Percentiles rank a stretch among this genome's conserved stretches.
These are phyloP conservation scores for Lepidochrysops patricia DNA, from an alignment of 2,888 invertebrate genomes.

Conservation along the genomic window DNA sequence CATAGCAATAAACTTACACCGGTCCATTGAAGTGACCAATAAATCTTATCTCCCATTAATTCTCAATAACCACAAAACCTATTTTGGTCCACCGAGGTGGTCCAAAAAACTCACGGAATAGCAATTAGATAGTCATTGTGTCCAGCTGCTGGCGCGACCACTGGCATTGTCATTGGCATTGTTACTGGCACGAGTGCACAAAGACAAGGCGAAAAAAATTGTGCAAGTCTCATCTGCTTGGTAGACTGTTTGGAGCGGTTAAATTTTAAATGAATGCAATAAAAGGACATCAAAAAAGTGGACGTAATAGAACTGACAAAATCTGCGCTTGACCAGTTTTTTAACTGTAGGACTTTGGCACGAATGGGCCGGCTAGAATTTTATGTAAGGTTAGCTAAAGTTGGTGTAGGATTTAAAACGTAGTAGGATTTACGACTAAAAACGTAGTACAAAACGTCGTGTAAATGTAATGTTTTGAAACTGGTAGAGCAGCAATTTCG, in stretches of 20 bases:
- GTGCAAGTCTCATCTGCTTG: neutral
- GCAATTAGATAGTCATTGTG: constrained; percentile 11
- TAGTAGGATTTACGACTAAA: too few species aligned
- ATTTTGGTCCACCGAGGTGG: neutral
- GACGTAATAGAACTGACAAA: too few species aligned
- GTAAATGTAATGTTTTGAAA: too few species aligned
- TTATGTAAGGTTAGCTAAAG: too few species aligned
- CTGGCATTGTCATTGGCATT: neutral
- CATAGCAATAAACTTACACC: neutral
- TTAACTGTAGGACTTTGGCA: too few species aligned
- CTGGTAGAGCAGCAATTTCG: too few species aligned
- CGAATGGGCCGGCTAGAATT: too few species aligned
- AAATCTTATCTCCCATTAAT: constrained; percentile 6
- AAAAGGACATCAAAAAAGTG: too few species aligned
- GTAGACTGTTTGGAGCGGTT: neutral
- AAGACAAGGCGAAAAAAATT: neutral
- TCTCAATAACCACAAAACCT: neutral
- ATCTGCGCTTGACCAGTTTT: too few species aligned
- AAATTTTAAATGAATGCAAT: neutral
- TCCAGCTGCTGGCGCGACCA: neutral
- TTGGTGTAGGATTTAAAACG: too few species aligned
- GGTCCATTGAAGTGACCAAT: neutral
- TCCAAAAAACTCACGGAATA: constrained; percentile 4
- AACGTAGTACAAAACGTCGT: too few species aligned
- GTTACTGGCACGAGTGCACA: constrained; percentile 6